Evolutionary conservation across 1,140 invertebrate genomes (phyloP).

Genomic region (Neocloeon triangulifer): DNA sequence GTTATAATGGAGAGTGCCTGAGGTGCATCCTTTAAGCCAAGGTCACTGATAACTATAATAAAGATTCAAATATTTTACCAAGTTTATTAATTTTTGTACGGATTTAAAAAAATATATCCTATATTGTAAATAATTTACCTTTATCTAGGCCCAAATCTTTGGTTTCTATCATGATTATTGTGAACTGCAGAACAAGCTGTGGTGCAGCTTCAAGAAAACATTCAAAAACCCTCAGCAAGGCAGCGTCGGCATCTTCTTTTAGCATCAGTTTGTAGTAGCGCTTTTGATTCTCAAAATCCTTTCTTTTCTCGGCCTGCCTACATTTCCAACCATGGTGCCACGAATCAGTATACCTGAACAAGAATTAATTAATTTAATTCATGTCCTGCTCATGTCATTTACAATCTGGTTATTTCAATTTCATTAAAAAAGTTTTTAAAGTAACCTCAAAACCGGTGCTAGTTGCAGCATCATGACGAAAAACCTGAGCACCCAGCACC

Average conservation of each 20-base stretch:
- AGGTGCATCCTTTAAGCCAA: slow-evolving; percentile 28
- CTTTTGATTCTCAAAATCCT: slow-evolving; percentile 21
- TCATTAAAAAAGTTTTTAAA: background rate
- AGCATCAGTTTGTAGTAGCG: slow-evolving; percentile 52
- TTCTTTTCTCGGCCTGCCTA: slow-evolving; percentile 18
- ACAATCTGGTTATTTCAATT: background rate
- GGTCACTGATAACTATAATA: slow-evolving; percentile 1
- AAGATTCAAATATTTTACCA: background rate
- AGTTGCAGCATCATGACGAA: slow-evolving; percentile 5
- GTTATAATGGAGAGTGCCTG: slow-evolving; percentile 44
- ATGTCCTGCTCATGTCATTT: background rate
- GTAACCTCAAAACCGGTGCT: slow-evolving; percentile 7
- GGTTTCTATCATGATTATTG: slow-evolving; percentile 30
- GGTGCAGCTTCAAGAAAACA: slow-evolving; percentile 77
- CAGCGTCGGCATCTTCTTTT: slow-evolving; percentile 64
- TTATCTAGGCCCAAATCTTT: slow-evolving; percentile 5
- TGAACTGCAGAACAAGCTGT: slow-evolving; percentile 63
- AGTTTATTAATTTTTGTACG: background rate
- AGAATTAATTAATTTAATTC: background rate
- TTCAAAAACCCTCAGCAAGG: slow-evolving; percentile 65
- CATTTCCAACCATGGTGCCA: slow-evolving; percentile 30
- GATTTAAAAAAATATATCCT: background rate
- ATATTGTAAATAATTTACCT: slow-evolving; percentile 8
- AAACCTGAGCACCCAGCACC: background rate
- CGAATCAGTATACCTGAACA: slow-evolving; percentile 30